A percentile compares a stretch with the other conserved stretches of the same genome.
phyloP scores from a whole-genome alignment of 2,888 invertebrate species.

The Pristionchus entomophagus region DNA sequence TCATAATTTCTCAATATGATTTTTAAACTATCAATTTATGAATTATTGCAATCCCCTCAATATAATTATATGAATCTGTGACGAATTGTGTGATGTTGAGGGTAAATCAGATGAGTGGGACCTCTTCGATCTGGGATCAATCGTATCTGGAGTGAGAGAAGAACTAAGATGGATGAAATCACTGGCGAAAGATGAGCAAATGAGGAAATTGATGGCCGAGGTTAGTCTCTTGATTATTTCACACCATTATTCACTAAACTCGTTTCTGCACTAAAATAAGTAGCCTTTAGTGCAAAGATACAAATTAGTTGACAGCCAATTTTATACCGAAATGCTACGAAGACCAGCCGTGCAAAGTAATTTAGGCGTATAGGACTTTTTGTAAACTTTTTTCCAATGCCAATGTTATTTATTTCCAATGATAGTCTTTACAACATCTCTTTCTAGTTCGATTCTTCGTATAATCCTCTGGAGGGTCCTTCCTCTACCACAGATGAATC shows the following conservation, averaged over 20 bases:
- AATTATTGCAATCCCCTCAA: no score
- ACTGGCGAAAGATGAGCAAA: background rate
- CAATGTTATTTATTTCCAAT: no score
- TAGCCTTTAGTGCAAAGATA: no score
- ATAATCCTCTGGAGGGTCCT: slow-evolving; percentile 23
- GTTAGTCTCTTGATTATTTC: background rate
- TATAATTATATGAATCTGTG: background rate
- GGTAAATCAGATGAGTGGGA: slow-evolving; percentile 22
- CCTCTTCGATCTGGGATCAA: background rate
- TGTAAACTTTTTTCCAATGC: no score
- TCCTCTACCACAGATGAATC: background rate
- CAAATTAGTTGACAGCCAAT: no score
- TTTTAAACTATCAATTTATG: no score
- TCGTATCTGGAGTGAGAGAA: slow-evolving; percentile 16
- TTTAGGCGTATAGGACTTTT: no score
- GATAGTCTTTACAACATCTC: background rate
- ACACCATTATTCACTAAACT: background rate
- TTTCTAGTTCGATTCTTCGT: slow-evolving; percentile 18
- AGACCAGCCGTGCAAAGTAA: no score
- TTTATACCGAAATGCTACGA: no score
- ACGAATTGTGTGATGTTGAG: background rate
- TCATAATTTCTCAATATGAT: no score
- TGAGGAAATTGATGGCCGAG: background rate
- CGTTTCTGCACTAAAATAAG: background rate
- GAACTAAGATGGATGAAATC: slow-evolving; percentile 14